Evolutionary conservation across 2,888 invertebrate genomes (phyloP), one percentile per base, ranked within the genome.

Genomic region (Heliconius hortense): DNA sequence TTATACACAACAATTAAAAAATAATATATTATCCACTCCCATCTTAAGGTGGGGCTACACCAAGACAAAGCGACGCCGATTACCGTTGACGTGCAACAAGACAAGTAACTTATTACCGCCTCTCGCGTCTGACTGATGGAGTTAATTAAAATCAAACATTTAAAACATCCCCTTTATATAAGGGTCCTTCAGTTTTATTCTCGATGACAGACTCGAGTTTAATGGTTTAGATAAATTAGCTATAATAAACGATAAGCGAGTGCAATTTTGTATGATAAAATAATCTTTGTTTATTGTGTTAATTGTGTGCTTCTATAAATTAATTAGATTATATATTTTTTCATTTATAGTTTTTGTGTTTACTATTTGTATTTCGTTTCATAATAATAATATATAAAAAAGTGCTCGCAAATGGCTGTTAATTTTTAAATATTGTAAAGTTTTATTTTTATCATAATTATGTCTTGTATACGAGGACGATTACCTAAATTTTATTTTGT

Each of bases 71-170:
- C 83, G 87, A 73, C 81, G 76, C 76, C 89, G 86, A 91, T 92
- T 91, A 91, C 81, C 84, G 81, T 77, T 87, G 90, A 91, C 90
- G 86, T 80, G 81, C 83, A 82, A 90, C 91, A 90, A 78, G 90
- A 88, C 86, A 82, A 81, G 83, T 81, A 79, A 84, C 85, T 87
- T 76, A 77, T 77, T 73, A 75, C 85, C 82, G 78, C 79, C 75
- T 82, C 81, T 81, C 80, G 81, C 78, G 74, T 75, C 78, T 76
- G 76, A 82, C 81, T 84, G 84, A 88, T 84, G 80, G 76, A 84
- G 88, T 87, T 92, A 90, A 92, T 92, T 92, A 92, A 92, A 91
- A 90, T 89, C 90, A 92, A 92, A 91, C 91, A 91, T 85, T 83
- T 88, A 82, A 80, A 81, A 81, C 80, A 82, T 81, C 77, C 77